Evolutionary conservation across 2,797 vertebrate species (phyloP), one percentile per base, ranked within the genome.

Genomic region (Sparus aurata): DNA sequence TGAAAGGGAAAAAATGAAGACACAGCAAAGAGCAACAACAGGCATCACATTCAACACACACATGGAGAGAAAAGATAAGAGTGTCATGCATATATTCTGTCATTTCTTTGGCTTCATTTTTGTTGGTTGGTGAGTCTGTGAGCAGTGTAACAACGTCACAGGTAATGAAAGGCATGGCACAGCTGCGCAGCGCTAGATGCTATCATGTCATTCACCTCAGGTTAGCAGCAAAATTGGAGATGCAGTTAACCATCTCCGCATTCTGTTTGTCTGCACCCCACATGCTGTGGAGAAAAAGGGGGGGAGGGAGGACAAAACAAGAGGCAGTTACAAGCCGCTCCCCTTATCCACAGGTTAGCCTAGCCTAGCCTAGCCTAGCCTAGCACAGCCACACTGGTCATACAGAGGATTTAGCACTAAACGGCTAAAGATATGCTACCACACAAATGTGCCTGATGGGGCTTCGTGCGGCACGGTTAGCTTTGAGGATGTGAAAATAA

Each of bases 181-280:
- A 67, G 84, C 81, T 55, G 84, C 79, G 58, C 11, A 60, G 87
- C 73, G 58, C 65, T 61, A 68, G 67, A 81, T 68, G 84, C 90
- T 83, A 76, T 88, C 89, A 67, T 89, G 91, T 93, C 89, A 93
- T 93, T 95, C 94, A 95, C 95, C 94, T 95, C 90, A 95, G 90
- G 93, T 95, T 95, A 93, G 95, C 91, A 64, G 94, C 94, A 83
- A 95, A 94, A 93, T 85, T 92, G 92, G 95, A 96, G 93, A 95
- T 94, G 94, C 94, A 95, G 94, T 94, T 94, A 93, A 92, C 90
- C 94, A 95, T 95, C 90, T 95, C 95, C 60, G 91, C 94, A 86
- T 89, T 95, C 90, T 95, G 95, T 91, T 95, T 96, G 81, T 96
- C 94, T 92, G 94, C 92, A 87, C 94, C 94, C 94, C 95, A 95